Evolutionary conservation across 1,140 invertebrate species (phyloP), one percentile per base, ranked within the genome.

Genomic region (Elymnias hypermnestra): DNA sequence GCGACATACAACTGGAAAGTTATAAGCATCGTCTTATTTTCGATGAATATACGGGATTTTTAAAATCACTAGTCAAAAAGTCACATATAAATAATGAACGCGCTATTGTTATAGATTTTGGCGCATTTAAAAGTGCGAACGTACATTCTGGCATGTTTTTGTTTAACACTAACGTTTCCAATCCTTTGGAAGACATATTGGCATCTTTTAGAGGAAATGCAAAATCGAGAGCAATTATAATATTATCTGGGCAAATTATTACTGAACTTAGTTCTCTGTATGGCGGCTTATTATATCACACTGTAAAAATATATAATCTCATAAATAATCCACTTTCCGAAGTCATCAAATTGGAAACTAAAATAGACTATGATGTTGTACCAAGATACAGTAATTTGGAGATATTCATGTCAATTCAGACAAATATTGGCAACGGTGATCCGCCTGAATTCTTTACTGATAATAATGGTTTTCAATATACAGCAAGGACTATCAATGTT

Each of bases 371-470:
- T 46, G 92, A 91, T 31, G 82, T 87, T 1, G 90, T 91, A 1
- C 92, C 92, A 0, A 93, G 92, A 60, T 91, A 92, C 65, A 78
- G 92, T 7, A 92, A 94, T 60, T 89, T 92, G 1, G 95, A 98
- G 72, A 75, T 97, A 55, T 95, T 95, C 51, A 92, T 98, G 91
- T 86, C 94, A 12, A 70, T 97, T 2, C 89, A 92, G 44, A 93
- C 94, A 0, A 92, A 94, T 55, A 87, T 95, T 1, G 72, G 82
- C 4, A 92, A 92, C 53, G 90, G 91, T 0, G 89, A 92, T 36
- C 87, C 89, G 0, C 91, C 92, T 0, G 89, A 90, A 48, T 93
- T 97, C 61, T 96, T 92, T 63, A 94, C 94, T 0, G 97, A 98
- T 77, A 89, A 93, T 31, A 98, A 97, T 74, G 95, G 95, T 0